Conservation (phyloP, 2,113 vertebrate genomes). For the Campylomormyrus numenius region DNA sequence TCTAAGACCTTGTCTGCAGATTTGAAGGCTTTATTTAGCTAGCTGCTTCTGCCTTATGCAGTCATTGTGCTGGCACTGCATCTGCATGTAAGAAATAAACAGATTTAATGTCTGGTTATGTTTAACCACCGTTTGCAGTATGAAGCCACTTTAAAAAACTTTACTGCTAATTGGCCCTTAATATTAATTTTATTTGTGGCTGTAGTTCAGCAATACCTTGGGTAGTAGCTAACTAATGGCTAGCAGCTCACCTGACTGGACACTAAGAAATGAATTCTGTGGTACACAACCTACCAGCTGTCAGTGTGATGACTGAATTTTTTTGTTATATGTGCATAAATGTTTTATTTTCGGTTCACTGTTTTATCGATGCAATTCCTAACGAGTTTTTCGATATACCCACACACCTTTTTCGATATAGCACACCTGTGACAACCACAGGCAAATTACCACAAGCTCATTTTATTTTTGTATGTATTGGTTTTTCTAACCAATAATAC, state of each 20-base stretch:
- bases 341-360: neutral
- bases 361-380: neutral
- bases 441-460: neutral
- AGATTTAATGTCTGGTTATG: neutral
- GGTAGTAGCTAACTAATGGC: neutral
- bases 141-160: neutral
- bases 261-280: neutral
- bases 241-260: neutral
- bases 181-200: neutral
- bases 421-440: neutral
- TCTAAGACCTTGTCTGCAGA: neutral
- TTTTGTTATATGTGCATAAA: neutral
- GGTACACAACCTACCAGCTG: neutral
- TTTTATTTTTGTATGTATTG: neutral
- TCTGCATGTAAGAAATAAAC: neutral
- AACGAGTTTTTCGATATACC: neutral
- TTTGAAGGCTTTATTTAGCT: neutral
- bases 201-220: neutral
- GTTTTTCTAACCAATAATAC: neutral
- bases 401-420: neutral
- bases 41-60: neutral
- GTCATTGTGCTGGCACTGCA: neutral
- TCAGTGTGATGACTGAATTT: neutral
- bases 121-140: neutral
- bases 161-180: too few species aligned